Conservation (phyloP, 2,888 invertebrate species). For the Chloroclystis v-ata region DNA sequence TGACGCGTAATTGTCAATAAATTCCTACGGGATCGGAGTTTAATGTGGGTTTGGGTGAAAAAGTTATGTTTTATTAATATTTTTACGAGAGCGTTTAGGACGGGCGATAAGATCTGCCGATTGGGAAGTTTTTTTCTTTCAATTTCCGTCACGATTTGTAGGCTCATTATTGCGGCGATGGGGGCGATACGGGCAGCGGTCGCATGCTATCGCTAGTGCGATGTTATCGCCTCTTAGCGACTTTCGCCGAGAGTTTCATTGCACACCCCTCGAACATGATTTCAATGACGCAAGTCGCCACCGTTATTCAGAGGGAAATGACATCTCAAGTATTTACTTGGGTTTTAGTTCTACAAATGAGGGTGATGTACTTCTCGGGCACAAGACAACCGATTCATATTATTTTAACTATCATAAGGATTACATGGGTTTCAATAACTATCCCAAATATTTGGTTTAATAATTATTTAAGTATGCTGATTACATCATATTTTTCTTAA, state of each 20-base stretch:
- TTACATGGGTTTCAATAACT: no score
- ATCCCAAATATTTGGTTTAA: no score
- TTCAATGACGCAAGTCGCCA: constrained; percentile 54
- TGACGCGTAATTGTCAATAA: constrained; percentile 78
- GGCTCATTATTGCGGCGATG: constrained; percentile 74
- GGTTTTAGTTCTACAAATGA: neutral
- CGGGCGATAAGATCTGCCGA: constrained; percentile 71
- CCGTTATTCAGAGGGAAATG: constrained; percentile 37
- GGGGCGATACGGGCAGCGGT: constrained; percentile 75
- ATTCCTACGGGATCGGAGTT: constrained; percentile 75
- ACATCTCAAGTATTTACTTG: constrained; percentile 2
- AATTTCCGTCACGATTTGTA: constrained; percentile 78
- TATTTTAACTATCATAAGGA: no score
- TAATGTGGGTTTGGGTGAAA: constrained; percentile 79
- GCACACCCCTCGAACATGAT: constrained; percentile 60
- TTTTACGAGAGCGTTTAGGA: constrained; percentile 78
- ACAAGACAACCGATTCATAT: no score
- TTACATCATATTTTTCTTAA: no score
- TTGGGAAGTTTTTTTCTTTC: constrained; percentile 77
- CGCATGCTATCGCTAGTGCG: constrained; percentile 64
- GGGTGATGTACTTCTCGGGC: no score
- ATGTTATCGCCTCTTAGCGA: constrained; percentile 71
- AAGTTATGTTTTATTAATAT: constrained; percentile 79
- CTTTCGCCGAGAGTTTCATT: constrained; percentile 72
- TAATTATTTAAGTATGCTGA: no score